phyloP scores from a whole-genome alignment of 2,888 invertebrate genomes.

The Philhelius pedissequus region DNA sequence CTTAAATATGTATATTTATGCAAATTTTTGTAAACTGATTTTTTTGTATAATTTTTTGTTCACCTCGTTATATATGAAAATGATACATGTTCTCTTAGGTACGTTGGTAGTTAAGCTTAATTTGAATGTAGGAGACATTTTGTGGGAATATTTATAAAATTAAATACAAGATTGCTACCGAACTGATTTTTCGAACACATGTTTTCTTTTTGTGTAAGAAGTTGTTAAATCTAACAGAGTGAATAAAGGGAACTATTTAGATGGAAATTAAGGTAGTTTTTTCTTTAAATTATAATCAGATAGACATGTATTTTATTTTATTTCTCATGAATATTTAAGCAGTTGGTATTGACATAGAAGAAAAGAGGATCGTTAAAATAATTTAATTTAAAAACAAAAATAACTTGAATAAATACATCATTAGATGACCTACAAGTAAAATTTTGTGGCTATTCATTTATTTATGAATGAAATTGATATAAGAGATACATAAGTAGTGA shows the following conservation, averaged over 20 bases:
- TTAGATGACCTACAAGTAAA: not conserved
- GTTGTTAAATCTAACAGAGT: not conserved
- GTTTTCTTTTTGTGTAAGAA: not conserved
- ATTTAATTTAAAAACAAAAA: too few relatives aligned
- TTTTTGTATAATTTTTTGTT: conserved; percentile 19
- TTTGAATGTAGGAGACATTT: not conserved
- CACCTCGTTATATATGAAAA: conserved; percentile 25
- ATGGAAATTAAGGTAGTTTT: conserved; percentile 25
- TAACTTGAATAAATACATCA: not conserved
- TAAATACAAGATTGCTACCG: conserved; percentile 33
- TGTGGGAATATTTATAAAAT: not conserved
- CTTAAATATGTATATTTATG: not conserved
- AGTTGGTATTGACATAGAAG: not conserved
- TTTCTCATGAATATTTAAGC: not conserved
- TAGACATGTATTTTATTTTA: not conserved
- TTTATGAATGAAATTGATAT: not conserved
- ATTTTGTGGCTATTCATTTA: not conserved
- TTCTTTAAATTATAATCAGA: not conserved
- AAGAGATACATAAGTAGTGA: not conserved
- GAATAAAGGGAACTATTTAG: not conserved
- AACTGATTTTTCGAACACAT: conserved; percentile 32
- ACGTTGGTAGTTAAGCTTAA: conserved; percentile 16
- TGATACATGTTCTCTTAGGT: conserved; percentile 7
- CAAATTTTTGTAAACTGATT: not conserved
- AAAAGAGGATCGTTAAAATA: not conserved